Evolutionary conservation across 53 echinoderm and acorn worm species (phyloP).

Genomic region (Holothuria leucospilota): DNA sequence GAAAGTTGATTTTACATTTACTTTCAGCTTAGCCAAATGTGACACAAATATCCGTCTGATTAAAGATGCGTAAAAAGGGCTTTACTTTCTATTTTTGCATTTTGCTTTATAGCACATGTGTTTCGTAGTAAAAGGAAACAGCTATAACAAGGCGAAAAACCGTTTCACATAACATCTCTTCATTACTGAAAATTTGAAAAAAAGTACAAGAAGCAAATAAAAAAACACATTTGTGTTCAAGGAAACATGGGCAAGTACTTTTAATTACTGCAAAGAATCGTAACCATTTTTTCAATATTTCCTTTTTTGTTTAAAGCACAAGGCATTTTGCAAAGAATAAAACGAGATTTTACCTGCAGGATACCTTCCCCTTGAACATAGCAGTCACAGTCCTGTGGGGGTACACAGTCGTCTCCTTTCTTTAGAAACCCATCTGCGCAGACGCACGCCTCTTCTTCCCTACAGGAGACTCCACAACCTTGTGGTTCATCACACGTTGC

Average conservation of each 20-base stretch:
- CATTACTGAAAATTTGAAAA: no score
- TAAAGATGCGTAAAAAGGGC: no score
- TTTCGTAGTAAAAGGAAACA: no score
- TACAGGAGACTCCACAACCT: neutral
- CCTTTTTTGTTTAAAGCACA: neutral
- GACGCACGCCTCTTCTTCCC: neutral
- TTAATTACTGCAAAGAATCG: neutral
- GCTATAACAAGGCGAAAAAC: no score
- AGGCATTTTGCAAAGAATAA: neutral
- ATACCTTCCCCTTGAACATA: neutral
- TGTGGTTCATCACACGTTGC: slow-evolving; percentile 7
- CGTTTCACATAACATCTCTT: no score
- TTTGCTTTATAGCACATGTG: neutral
- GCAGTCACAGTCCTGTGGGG: neutral
- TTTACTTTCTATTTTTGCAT: neutral
- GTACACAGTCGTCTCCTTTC: slow-evolving; percentile 11
- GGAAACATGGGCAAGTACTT: no score
- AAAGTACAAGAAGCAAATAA: no score
- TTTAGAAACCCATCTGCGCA: slow-evolving; percentile 20
- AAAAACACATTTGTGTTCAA: no score
- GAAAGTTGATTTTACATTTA: neutral
- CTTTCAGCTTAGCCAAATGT: neutral
- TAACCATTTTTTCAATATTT: neutral
- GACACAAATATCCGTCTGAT: neutral
- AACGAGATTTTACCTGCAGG: neutral